A percentile compares a stretch with the other conserved stretches of the same genome.
Evolutionary conservation across 2,888 invertebrate species (phyloP).

Genomic region (Exephanes ischioxanthus): DNA sequence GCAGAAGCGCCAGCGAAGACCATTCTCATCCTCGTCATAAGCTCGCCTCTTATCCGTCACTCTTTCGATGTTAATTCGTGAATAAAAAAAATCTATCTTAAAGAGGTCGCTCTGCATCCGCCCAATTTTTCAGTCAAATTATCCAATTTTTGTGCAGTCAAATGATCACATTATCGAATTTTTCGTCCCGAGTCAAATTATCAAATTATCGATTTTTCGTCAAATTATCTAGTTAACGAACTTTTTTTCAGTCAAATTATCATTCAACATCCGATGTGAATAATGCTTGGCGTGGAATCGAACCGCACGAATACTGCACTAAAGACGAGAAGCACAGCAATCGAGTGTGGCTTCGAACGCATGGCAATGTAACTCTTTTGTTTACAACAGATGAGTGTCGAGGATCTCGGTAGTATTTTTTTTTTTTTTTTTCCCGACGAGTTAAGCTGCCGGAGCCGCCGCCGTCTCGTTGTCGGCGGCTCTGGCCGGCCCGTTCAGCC

Average conservation of each 20-base stretch:
- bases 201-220: not conserved
- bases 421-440: constrained; percentile 57
- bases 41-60: constrained; percentile 28
- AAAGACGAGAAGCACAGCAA: constrained; percentile 28
- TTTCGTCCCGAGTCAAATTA: no score
- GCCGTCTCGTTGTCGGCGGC: constrained; percentile 71
- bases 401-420: constrained; percentile 73
- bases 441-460: constrained; percentile 45
- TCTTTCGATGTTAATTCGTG: constrained; percentile 5
- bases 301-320: not conserved
- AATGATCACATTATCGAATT: no score
- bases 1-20: constrained; percentile 79
- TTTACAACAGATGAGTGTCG: constrained; percentile 81
- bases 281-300: not conserved
- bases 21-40: constrained; percentile 46
- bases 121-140: not conserved
- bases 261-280: not conserved
- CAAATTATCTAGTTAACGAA: not conserved
- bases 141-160: no score
- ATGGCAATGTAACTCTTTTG: constrained; percentile 81
- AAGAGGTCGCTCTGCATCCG: not conserved
- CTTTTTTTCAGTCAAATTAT: not conserved
- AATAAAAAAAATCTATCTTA: not conserved
- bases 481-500: constrained; percentile 74
- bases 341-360: constrained; percentile 28